Conservation (phyloP, 2,113 vertebrate genomes). For the Cricetomys ansorgei region DNA sequence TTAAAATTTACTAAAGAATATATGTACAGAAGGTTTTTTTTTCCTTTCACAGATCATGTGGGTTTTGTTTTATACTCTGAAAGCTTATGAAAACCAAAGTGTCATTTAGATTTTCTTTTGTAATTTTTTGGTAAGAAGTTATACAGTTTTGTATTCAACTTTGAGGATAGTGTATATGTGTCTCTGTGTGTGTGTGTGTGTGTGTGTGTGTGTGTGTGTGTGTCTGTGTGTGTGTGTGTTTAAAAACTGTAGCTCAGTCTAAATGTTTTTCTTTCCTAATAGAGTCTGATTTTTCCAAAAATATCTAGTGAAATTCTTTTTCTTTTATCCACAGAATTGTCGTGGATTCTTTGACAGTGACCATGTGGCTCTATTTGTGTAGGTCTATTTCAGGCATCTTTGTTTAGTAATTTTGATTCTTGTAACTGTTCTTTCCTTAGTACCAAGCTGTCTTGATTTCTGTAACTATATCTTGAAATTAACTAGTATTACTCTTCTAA, state of each 20-base stretch:
- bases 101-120: neutral
- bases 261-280: neutral
- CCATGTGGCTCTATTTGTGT: neutral
- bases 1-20: neutral
- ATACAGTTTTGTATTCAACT: neutral
- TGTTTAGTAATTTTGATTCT: neutral
- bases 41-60: neutral
- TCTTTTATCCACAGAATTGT: neutral
- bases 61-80: neutral
- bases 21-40: neutral
- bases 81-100: neutral
- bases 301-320: neutral
- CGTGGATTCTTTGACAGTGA: neutral
- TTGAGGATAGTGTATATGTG: neutral
- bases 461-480: conserved; percentile 1
- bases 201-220: neutral
- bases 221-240: neutral
- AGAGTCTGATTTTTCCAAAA: neutral
- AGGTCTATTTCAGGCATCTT: neutral
- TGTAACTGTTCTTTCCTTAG: neutral
- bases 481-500: neutral
- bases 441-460: neutral
- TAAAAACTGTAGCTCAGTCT: neutral
- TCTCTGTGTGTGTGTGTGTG: neutral
- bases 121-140: neutral